Conservation (phyloP, 2,888 invertebrate species). For the Stenotaenia linearis region DNA sequence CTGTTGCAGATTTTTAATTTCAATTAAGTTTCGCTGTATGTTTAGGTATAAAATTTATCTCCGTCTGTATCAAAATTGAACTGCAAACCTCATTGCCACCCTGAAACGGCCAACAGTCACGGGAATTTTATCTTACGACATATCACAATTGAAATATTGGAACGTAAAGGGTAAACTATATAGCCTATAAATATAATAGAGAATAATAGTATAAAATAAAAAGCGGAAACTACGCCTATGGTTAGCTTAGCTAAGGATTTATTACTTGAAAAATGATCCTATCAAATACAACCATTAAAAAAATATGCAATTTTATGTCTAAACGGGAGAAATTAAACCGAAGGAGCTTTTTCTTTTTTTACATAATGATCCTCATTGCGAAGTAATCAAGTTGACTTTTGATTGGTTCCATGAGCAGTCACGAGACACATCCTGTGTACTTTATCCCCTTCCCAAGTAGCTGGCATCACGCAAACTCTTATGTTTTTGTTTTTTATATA, state of each 20-base stretch:
- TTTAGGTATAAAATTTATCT: neutral
- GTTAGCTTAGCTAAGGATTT: neutral
- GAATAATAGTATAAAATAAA: neutral
- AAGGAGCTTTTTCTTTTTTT: neutral
- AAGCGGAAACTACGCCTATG: neutral
- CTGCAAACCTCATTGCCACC: constrained; percentile 16
- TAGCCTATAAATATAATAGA: neutral
- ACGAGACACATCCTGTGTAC: constrained; percentile 20
- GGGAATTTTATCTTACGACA: neutral
- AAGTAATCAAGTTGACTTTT: constrained; percentile 11
- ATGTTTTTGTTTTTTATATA: neutral
- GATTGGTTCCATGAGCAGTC: constrained; percentile 16
- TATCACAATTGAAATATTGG: constrained; percentile 3
- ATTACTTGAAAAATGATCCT: constrained; percentile 14
- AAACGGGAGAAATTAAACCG: neutral
- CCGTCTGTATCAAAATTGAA: constrained; percentile 3
- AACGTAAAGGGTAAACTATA: neutral
- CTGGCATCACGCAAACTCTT: neutral
- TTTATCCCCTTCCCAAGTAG: constrained; percentile 1
- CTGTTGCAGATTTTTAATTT: constrained; percentile 17
- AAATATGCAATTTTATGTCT: neutral
- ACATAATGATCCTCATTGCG: constrained; percentile 16
- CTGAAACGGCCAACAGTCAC: constrained; percentile 1
- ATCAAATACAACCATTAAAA: neutral
- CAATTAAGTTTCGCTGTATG: neutral